Conservation (phyloP, 1,140 invertebrate species). For the Hirudo medicinalis region DNA sequence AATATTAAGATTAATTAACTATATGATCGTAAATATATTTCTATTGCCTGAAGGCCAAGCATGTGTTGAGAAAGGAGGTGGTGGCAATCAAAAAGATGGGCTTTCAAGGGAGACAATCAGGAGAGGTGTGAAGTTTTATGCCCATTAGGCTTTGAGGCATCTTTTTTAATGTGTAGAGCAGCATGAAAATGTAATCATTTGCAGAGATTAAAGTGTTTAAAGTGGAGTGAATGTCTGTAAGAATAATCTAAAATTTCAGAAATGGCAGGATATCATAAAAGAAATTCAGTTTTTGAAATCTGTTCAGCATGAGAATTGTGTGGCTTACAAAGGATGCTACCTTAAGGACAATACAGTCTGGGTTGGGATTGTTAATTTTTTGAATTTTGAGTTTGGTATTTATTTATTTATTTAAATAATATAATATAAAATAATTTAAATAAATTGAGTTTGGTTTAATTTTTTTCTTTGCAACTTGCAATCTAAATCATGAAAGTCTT, state of each 20-base stretch:
- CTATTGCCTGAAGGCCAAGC: slow-evolving; percentile 51
- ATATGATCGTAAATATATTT: slow-evolving; percentile 19
- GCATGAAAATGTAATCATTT: background rate
- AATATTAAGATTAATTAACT: background rate
- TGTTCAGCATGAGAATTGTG: slow-evolving; percentile 88
- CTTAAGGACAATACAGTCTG: slow-evolving; percentile 93
- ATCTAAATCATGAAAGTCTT: background rate
- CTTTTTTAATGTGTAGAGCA: background rate
- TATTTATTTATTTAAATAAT: too few species aligned
- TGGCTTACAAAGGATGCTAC: slow-evolving; percentile 97
- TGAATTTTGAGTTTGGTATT: too few species aligned
- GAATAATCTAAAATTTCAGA: slow-evolving; percentile 42
- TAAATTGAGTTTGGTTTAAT: too few species aligned
- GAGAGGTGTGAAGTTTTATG: slow-evolving; percentile 48
- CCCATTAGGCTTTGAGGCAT: background rate
- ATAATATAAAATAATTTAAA: too few species aligned
- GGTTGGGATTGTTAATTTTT: slow-evolving; percentile 45
- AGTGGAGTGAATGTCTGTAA: background rate
- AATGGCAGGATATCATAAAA: slow-evolving; percentile 99
- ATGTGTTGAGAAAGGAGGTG: slow-evolving; percentile 76
- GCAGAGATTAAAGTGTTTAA: background rate
- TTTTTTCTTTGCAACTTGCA: background rate
- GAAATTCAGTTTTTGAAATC: slow-evolving; percentile 92
- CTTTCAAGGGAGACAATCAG: slow-evolving; percentile 89
- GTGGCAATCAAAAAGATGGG: slow-evolving; percentile 99